A percentile compares a stretch with the other conserved stretches of the same genome.
These are phyloP conservation scores for Catharus minimus DNA, from an alignment of 2,113 vertebrate species.

Conservation along the genomic window DNA sequence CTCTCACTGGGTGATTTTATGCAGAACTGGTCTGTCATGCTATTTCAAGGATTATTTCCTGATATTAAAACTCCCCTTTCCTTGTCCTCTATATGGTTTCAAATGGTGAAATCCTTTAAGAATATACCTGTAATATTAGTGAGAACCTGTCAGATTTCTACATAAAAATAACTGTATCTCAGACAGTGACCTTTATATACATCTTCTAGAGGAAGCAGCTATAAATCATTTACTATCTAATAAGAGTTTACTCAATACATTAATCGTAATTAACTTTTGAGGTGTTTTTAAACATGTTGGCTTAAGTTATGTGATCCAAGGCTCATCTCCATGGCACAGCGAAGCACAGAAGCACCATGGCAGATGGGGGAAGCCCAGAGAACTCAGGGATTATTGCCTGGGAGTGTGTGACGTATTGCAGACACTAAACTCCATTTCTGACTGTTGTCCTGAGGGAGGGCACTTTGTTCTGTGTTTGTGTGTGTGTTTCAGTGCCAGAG, in stretches of 20 bases:
- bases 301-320: not conserved
- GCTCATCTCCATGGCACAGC: rapidly evolving
- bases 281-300: not conserved
- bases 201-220: not conserved
- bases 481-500: not conserved
- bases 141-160: not conserved
- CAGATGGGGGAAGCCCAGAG: not conserved
- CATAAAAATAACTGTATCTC: not conserved
- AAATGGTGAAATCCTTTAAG: not conserved
- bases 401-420: rapidly evolving
- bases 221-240: not conserved
- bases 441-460: not conserved
- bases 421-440: not conserved
- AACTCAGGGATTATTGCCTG: not conserved
- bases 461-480: not conserved
- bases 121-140: not conserved
- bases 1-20: not conserved
- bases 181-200: not conserved
- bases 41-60: not conserved
- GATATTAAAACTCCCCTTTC: not conserved
- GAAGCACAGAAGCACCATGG: not conserved
- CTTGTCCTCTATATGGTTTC: not conserved
- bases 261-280: not conserved
- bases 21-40: not conserved
- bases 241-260: not conserved